Base-by-base conservation (phyloP, 1,140 invertebrate genomes). In the Rhagoletis zephyria region DNA sequence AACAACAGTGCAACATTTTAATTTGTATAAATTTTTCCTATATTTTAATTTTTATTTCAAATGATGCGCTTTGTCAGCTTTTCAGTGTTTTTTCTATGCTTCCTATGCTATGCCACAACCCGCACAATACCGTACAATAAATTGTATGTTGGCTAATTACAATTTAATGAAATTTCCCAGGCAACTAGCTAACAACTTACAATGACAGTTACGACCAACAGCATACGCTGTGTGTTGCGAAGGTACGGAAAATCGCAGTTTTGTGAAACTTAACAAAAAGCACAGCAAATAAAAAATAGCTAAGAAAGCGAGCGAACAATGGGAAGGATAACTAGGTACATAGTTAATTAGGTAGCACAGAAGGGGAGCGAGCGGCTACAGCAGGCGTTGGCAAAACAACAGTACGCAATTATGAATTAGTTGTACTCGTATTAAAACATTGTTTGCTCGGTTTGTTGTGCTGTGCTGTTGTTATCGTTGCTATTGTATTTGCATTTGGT, bases 131-230 rank as follows among this genome's bases (percentile, higher is more conserved):
- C 61, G 61, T 14, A 81, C 48, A 19, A 81, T 19, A 81, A 56
- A 87, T n/a, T n/a, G n/a, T 87, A 51, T 87, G 30, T 59, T 9
- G 45, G 61, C 59, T 87, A 87, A 87, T 87, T 87, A 87, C 45
- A 87, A 51, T 87, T 87, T 87, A 87, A 87, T 87, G 86, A 87
- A 87, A 87, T 67, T 87, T 87, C 64, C 86, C 48, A 87, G 64
- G 86, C 86, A 87, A 87, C 86, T n/a, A 6, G 30, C 85, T n/a
- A n/a, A 86, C 59, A 86, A 61, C 56, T 63, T 65, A 86, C 85
- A 30, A 65, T 2, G 60, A 86, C 40, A 86, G 59, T 63, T 48
- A 63, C 16, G 85, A 63, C 7, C 14, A 19, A 51, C 59, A 45
- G 12, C 59, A 86, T 65, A 61, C 14, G 63, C 85, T 65, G 9